Evolutionary conservation across 1,140 invertebrate species (phyloP), one percentile per base, ranked within the genome.

Genomic region (Asbolus verrucosus): DNA sequence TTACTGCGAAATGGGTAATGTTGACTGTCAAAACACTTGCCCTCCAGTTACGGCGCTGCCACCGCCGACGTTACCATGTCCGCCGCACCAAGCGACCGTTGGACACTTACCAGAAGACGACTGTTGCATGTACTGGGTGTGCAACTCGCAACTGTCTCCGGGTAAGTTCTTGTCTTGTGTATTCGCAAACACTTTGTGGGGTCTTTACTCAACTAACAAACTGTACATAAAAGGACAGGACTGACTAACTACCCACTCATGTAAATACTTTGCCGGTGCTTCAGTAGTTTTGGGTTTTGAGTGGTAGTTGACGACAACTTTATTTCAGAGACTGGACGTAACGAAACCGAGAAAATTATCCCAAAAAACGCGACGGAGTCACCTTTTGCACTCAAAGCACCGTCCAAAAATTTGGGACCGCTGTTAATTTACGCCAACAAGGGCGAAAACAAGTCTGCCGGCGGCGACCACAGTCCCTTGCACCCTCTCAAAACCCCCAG

Each of bases 1-100:
- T 81, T 93, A 89, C 79, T 96, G 94, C 76, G 91, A 94, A 78
- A 90, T 91, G 79, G 94, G 94, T 16, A 92, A 92, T 70, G 85
- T 96, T 2, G 91, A 93, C 41, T 97, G 95, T 77, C 88, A 92
- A 68, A 86, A 88, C 1, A 85, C 88, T 11, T 97, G 95, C 83
- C 87, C 90, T 1, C 88, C 90, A 0, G 85, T 96, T 0, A 81
- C 90, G 4, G 87, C 91, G 0, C 72, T 87, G 21, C 94, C 94
- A 1, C 94, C 94, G 0, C 77, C 86, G 3, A 87, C 85, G 18
- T 77, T 96, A 39, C 85, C 85, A 0, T 96, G 94, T 80, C 85
- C 89, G 0, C 82, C 87, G 0, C 79, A 84, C 71, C 81, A 87
- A 61, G 91, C 92, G 0, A 85, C 85, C 0, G 82, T 92, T 0